Percentiles rank a stretch among this genome's conserved stretches.
phyloP scores from a whole-genome alignment of 2,113 vertebrate genomes.

The Pteropus alecto region DNA sequence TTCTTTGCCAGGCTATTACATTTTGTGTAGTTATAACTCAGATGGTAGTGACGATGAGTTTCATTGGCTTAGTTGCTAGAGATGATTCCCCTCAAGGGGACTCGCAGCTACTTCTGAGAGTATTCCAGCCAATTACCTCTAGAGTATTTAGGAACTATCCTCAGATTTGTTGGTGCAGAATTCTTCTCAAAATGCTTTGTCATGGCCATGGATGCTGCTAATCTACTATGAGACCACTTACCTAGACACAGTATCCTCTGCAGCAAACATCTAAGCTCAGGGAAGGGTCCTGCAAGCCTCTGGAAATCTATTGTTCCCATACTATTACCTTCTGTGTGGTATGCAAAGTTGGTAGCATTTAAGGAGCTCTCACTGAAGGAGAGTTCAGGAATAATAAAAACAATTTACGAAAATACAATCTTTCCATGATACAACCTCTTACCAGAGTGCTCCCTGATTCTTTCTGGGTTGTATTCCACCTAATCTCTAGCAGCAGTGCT shows the following conservation, averaged over 20 bases:
- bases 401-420: neutral
- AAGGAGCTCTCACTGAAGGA: neutral
- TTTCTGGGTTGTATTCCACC: neutral
- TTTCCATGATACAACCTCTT: neutral
- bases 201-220: neutral
- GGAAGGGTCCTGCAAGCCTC: neutral
- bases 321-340: neutral
- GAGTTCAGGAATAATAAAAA: neutral
- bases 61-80: neutral
- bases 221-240: neutral
- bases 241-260: too few species aligned
- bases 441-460: neutral
- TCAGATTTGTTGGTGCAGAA: neutral
- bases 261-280: neutral
- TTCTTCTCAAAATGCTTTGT: neutral
- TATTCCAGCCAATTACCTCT: neutral
- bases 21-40: neutral
- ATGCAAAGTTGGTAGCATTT: neutral
- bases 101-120: neutral
- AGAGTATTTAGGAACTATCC: neutral
- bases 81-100: neutral
- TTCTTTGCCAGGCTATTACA: neutral
- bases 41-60: neutral
- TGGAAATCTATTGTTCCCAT: neutral
- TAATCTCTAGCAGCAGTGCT: neutral